These are phyloP conservation scores for Pseudorasbora parva DNA, from an alignment of 2,113 vertebrate genomes.

Conservation along the genomic window DNA sequence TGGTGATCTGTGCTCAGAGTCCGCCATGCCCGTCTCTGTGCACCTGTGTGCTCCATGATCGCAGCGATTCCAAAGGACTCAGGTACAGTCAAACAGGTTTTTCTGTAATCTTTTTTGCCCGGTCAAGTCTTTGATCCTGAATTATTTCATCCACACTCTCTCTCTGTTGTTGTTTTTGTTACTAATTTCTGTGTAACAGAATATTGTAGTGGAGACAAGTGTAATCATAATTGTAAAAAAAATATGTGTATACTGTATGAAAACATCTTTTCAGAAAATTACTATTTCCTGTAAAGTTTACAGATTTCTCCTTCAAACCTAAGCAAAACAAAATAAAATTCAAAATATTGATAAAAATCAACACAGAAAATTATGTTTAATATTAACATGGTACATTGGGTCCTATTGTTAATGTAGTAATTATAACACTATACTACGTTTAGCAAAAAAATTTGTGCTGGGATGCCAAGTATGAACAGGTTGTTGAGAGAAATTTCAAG, in stretches of 20 bases:
- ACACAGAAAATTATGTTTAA: not conserved
- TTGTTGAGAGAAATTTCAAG: too few species aligned
- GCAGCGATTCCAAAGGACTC: conserved; percentile 76
- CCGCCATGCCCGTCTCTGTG: conserved; percentile 83
- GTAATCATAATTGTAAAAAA: not conserved
- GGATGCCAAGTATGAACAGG: too few species aligned
- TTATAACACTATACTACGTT: too few species aligned
- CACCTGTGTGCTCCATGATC: conserved; percentile 77
- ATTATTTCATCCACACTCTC: not conserved
- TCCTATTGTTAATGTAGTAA: too few species aligned
- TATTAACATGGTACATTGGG: not conserved
- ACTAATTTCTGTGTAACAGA: too few species aligned
- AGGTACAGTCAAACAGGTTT: conserved; percentile 74
- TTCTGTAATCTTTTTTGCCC: not conserved
- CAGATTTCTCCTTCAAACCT: too few species aligned
- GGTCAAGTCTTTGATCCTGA: not conserved
- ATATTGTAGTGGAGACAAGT: too few species aligned
- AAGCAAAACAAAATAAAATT: too few species aligned
- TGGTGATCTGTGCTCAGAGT: conserved; percentile 50
- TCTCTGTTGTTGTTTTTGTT: not conserved
- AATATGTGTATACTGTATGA: too few species aligned
- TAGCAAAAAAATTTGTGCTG: too few species aligned
- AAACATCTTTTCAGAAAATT: not conserved
- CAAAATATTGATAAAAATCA: not conserved
- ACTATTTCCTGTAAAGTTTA: not conserved